These are phyloP conservation scores for Furnarius figulus DNA, from an alignment of 2,113 vertebrate species.

Conservation along the genomic window DNA sequence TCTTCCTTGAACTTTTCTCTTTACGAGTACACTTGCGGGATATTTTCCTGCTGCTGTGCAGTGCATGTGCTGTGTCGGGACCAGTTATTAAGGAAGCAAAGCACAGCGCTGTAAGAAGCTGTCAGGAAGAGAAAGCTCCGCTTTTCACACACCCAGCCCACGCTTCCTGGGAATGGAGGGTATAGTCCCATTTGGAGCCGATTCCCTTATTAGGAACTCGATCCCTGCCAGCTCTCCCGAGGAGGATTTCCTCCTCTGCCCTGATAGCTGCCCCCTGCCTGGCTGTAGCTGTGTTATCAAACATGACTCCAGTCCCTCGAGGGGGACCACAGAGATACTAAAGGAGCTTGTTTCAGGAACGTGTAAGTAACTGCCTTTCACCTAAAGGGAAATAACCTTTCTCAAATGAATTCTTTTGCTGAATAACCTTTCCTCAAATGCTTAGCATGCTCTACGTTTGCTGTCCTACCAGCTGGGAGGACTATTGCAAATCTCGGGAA, in stretches of 20 bases:
- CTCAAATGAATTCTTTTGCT: background rate
- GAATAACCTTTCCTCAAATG: background rate
- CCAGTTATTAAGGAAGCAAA: background rate
- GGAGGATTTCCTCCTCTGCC: background rate
- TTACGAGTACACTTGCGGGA: background rate
- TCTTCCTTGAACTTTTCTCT: conserved; percentile 64
- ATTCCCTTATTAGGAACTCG: conserved; percentile 14
- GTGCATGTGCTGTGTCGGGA: background rate
- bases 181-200: background rate
- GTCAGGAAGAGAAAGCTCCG: background rate
- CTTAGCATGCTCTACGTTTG: rapidly evolving
- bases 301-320: background rate
- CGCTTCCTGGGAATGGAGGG: background rate
- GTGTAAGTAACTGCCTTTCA: background rate
- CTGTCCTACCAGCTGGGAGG: background rate
- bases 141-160: background rate
- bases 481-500: background rate
- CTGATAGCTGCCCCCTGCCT: background rate
- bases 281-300: background rate
- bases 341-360: background rate
- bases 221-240: background rate
- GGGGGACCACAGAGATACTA: background rate
- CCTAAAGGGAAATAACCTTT: background rate
- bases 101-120: background rate
- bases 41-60: conserved; percentile 22